Base-by-base conservation (phyloP, 2,113 vertebrate species). In the Philantomba maxwellii region DNA sequence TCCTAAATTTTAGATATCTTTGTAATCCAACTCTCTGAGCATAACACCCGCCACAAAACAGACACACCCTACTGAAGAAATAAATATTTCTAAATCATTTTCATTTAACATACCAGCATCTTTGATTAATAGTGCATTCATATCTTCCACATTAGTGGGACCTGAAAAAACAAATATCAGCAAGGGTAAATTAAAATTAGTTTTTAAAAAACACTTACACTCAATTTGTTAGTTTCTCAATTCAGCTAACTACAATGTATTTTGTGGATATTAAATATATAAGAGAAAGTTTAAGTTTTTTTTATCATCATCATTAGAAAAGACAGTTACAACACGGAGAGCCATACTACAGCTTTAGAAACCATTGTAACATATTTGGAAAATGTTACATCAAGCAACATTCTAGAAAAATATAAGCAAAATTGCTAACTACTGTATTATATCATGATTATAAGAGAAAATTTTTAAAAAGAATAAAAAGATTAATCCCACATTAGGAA, bases 101-200 rank as follows among this genome's bases (percentile, higher is more conserved):
- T 96, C 95, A 87, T 49, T 87, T 58, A 96, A 97, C 98, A 98
- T 98, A 99, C 99, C 99, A 97, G 99, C 99, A 99, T 99, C 99
- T 98, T 99, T 99, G 98, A 99, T 99, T 94, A 99, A 98, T 96
- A 99, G 89, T 97, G 99, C 99, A 98, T 98, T 99, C n/a, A 99
- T 98, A 97, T 99, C 99, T 97, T 99, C 99, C 91, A 99, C 96
- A 75, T 98, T 99, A 57, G 99, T 99, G 75, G 99, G 98, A 12
- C 99, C 99, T 99, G 94, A 45, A 93, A 97, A 91, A 98, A 97
- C 16, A 55, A 91, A 93, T 89, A 97, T 91, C 91, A 87, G 19
- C 49, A 96, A 95, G 91, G 30, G 51, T 93, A 93, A 97, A 96
- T 84, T 73, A 84, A 85, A 77, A 80, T 6, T 64, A 43, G 36